Percentiles rank a stretch among this genome's conserved stretches.
phyloP scores from a whole-genome alignment of 2,113 vertebrate species.

The Megalops atlanticus region DNA sequence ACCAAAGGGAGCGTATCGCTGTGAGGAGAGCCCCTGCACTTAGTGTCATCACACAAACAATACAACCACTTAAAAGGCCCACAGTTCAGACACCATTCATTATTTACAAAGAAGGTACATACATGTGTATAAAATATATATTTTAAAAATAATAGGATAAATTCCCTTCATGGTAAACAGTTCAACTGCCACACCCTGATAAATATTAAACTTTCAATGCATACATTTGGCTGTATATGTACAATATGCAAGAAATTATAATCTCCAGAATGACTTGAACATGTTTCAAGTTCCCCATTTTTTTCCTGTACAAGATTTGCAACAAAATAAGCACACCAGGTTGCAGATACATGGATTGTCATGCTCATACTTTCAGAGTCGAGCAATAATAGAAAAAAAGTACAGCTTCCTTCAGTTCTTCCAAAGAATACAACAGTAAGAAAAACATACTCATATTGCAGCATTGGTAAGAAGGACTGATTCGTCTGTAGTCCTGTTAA shows the following conservation, averaged over 20 bases:
- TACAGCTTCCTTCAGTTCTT: background rate
- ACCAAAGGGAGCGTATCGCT: background rate
- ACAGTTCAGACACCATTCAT: background rate
- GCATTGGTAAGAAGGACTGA: background rate
- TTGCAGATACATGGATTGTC: background rate
- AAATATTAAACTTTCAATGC: constrained; percentile 47
- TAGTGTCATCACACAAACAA: background rate
- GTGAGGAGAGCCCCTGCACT: background rate
- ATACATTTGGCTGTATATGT: constrained; percentile 27
- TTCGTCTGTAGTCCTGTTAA: constrained; percentile 13
- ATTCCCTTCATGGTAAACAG: constrained; percentile 34
- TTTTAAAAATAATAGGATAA: constrained; percentile 33
- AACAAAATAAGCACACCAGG: background rate
- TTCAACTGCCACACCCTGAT: constrained; percentile 32
- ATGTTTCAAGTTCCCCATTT: background rate
- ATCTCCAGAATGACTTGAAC: background rate
- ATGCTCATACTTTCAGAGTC: too few relatives aligned
- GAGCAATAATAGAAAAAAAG: too few relatives aligned
- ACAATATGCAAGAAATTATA: constrained; percentile 30
- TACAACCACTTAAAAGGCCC: background rate
- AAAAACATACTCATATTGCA: constrained; percentile 8
- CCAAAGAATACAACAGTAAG: background rate
- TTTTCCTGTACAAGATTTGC: background rate
- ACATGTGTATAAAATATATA: constrained; percentile 41
- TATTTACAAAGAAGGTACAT: constrained; percentile 15